Base-by-base conservation (phyloP, 2,888 invertebrate genomes). In the Pteria penguin region DNA sequence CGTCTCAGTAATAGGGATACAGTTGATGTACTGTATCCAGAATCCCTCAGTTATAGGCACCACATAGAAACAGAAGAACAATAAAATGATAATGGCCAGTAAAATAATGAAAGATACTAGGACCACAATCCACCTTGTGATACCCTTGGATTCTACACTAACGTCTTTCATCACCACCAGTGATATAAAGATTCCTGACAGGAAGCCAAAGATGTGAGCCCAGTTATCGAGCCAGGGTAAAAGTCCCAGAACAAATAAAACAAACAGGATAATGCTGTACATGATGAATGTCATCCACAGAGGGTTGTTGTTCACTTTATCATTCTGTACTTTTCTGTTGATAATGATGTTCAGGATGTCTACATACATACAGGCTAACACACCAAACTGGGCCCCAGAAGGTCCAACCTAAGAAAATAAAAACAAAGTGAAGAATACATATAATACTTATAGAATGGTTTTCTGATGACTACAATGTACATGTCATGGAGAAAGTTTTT, bases 181-280 rank as follows among this genome's bases (percentile, higher is more conserved):
- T 45, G 98, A 97, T 52, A 99, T 94, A 75, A 98, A 94, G 90
- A 97, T 96, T 76, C 99, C 98, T 92, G 97, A 97, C 75, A 96
- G 94, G 92, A 98, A 97, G 86, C 99, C 98, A 91, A 97, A 97
- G 69, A 98, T 94, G 91, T 99, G 98, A 76, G 99, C 97, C 93
- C 98, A 99, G 93, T 99, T 99, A 93, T 99, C 97, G 84, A 99
- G 96, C 97, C 98, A 99, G 4, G 99, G 99, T 77, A 99, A 93
- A 36, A 99, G 95, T 45, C 99, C 99, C 0, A 91, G 78, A 36
- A 88, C 60, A 72, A 92, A 91, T 31, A 91, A 86, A 67, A 87
- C 31, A 3, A 91, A 61, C 31, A 90, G 79, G 32, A 90, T 77
- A 1, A 79, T 72, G 24, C 80, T 45, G 54, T 90, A 86, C 68